These are phyloP conservation scores for Teleopsis dalmanni DNA, from an alignment of 1,140 invertebrate species.

Conservation along the genomic window DNA sequence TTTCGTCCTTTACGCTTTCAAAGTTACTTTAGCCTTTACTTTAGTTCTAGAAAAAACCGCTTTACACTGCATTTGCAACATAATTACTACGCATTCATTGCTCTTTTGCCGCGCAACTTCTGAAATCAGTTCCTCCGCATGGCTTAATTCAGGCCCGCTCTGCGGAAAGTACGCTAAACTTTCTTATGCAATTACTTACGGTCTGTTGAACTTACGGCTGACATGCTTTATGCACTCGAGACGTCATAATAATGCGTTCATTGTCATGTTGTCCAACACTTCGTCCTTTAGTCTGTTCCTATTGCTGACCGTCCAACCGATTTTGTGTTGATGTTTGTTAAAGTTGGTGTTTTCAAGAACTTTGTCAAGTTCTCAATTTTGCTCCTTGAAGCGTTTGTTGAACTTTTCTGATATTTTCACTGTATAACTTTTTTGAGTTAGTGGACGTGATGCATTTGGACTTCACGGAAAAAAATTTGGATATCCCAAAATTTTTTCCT, in stretches of 20 bases:
- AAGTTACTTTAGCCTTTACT: too few relatives aligned
- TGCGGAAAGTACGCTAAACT: constrained; percentile 6
- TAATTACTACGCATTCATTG: background rate
- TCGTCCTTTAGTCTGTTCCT: background rate
- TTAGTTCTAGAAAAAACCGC: too few relatives aligned
- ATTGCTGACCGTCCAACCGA: background rate
- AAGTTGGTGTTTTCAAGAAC: too few relatives aligned
- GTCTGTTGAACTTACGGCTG: constrained; percentile 7
- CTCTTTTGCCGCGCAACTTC: constrained; percentile 3
- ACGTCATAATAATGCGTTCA: constrained; percentile 10
- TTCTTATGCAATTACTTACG: constrained; percentile 8
- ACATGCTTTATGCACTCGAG: constrained; percentile 10
- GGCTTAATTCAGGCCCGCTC: constrained; percentile 2
- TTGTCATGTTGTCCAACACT: constrained; percentile 2
- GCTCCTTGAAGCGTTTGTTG: too few relatives aligned
- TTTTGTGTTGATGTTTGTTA: background rate
- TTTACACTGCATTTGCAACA: too few relatives aligned
- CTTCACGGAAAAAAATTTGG: too few relatives aligned
- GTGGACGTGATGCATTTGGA: too few relatives aligned
- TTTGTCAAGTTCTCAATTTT: too few relatives aligned
- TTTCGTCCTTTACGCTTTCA: too few relatives aligned
- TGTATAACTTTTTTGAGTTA: too few relatives aligned
- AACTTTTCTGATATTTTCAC: too few relatives aligned
- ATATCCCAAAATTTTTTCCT: too few relatives aligned
- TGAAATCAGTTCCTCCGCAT: constrained; percentile 7